Conservation (phyloP, 1,140 invertebrate species). For the Zaprionus tsacasi region DNA sequence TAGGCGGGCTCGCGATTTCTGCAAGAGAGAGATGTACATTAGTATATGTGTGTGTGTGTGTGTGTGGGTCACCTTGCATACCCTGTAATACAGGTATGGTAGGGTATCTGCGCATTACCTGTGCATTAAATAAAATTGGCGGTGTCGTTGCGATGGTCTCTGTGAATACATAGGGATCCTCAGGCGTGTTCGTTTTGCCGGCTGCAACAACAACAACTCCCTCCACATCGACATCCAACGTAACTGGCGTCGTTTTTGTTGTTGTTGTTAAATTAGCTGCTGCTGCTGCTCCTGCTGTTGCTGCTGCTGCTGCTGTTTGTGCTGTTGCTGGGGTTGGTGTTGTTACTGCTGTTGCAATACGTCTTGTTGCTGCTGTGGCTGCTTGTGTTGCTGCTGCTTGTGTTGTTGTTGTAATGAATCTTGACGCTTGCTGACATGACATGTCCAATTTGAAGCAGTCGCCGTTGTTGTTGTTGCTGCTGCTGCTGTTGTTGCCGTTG, state of each 20-base stretch:
- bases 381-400: constrained; percentile 48
- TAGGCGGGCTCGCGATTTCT: constrained; percentile 81
- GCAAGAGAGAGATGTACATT: constrained; percentile 14
- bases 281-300: constrained; percentile 23
- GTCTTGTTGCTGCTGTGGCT: constrained; percentile 21
- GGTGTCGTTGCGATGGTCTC: constrained; percentile 81
- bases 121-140: constrained; percentile 83
- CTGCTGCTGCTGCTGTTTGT: constrained; percentile 32
- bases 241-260: constrained; percentile 43
- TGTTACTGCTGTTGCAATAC: constrained; percentile 37
- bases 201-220: constrained; percentile 41
- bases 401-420: constrained; percentile 63
- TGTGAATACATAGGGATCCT: constrained; percentile 84
- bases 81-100: background rate
- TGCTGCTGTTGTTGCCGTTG: constrained; percentile 22
- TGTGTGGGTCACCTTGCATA: constrained; percentile 5
- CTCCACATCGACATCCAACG: constrained; percentile 41
- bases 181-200: constrained; percentile 71
- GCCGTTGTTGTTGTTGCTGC: constrained; percentile 40
- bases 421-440: constrained; percentile 84
- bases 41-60: background rate
- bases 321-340: constrained; percentile 42
- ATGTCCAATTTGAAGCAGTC: constrained; percentile 81
- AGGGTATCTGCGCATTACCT: constrained; percentile 48
- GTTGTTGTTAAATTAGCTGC: constrained; percentile 42